Percentiles rank a stretch among this genome's conserved stretches.
These are phyloP conservation scores for Synergus itoensis DNA, from an alignment of 2,888 invertebrate genomes.

Conservation along the genomic window DNA sequence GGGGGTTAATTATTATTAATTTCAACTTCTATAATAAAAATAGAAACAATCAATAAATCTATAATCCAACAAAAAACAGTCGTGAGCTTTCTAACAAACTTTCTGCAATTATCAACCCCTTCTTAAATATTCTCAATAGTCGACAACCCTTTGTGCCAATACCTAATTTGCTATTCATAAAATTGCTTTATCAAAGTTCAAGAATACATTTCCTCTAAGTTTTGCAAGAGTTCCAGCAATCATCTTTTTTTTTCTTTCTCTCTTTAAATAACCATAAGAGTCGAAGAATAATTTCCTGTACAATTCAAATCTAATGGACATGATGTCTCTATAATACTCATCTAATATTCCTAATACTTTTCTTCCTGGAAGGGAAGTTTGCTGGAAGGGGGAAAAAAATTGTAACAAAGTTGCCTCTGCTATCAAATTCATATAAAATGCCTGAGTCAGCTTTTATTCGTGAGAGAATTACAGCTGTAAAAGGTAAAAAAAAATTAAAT, in stretches of 20 bases:
- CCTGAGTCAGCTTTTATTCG: neutral
- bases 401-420: conserved; percentile 3
- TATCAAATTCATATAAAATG: neutral
- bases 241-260: neutral
- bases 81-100: neutral
- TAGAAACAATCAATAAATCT: neutral
- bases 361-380: conserved; percentile 17
- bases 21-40: neutral
- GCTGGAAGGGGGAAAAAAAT: neutral
- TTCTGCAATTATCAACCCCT: neutral
- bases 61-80: neutral
- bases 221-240: neutral
- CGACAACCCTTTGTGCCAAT: neutral
- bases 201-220: neutral
- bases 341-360: neutral
- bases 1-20: neutral
- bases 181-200: neutral
- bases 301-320: neutral
- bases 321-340: neutral
- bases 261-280: neutral
- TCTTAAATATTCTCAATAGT: neutral
- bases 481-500: neutral
- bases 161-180: neutral
- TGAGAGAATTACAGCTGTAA: conserved; percentile 14
- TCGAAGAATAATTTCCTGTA: neutral